Base-by-base conservation (phyloP, 2,113 vertebrate genomes). In the Cochlearius cochlearius region DNA sequence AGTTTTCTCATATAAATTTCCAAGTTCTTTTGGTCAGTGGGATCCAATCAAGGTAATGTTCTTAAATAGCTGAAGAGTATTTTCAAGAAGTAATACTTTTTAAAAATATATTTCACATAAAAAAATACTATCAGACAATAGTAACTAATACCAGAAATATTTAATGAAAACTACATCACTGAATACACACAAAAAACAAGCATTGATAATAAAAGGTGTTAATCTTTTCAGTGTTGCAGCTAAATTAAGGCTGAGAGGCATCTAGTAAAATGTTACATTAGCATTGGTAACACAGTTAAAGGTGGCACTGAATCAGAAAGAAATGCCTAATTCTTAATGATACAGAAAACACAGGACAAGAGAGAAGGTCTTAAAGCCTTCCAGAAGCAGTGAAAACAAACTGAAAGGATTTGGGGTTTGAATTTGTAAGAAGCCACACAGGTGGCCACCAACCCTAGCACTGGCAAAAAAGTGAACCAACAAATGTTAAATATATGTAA, bases 21-120 rank as follows among this genome's bases (percentile, higher is more conserved):
- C 97, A 91, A 99, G 99, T 88, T 94, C 98, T 52, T 99, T 99
- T 59, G 99, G 99, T 41, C 98, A 97, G 77, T 98, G 98, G 98
- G 99, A 99, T 96, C 99, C 99, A 52, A 59, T 99, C 75, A 98
- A 98, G 99, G 99, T 99, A 97, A 97, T 72, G 63, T 83, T 85
- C 22, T 94, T 64, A 62, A 78, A 82, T 25, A 53, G 36, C 27
- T 85, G 34, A 86, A 88, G 20, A 92, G 69, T 49, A 53, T 76
- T 87, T 88, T 82, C 78, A 71, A 55, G 41, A 78, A 59, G 18
- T 55, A 63, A 36, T 26, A 52, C 11, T 50, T 92, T 30, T 15
- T 0, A 32, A 82, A 90, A 83, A 73, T 18, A 1, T 36, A 56
- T 73, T 73, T 88, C 32, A 45, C 8, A 53, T 60, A 5, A 45